phyloP scores from a whole-genome alignment of 2,797 vertebrate genomes.

The Bovichtus variegatus region DNA sequence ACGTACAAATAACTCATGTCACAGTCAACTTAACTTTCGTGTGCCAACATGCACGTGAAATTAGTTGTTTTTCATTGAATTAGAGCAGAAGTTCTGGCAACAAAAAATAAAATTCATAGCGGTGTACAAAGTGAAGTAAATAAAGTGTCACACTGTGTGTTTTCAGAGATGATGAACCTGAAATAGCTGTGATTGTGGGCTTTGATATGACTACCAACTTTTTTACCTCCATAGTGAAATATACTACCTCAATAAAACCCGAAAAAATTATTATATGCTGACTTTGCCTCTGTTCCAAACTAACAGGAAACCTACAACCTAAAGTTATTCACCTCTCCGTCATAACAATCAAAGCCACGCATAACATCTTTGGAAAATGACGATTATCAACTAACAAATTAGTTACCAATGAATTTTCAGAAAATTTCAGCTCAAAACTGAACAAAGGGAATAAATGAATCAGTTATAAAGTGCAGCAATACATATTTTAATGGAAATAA shows the following conservation, averaged over 20 bases:
- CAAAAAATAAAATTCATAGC: neutral
- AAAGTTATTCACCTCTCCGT: neutral
- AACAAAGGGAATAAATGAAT: neutral
- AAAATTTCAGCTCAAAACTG: no score
- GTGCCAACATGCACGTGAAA: neutral
- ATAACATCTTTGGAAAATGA: neutral
- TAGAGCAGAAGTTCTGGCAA: neutral
- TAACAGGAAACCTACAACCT: neutral
- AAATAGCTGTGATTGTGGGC: neutral
- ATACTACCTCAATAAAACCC: neutral
- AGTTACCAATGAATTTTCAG: neutral
- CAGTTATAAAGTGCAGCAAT: neutral
- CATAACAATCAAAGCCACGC: neutral
- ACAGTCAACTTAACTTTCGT: neutral
- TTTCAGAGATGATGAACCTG: conserved; percentile 13
- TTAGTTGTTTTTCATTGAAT: neutral
- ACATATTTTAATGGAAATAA: neutral
- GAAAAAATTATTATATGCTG: neutral
- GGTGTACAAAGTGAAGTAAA: neutral
- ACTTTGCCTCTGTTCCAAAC: neutral
- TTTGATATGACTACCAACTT: neutral
- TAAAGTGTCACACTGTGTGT: neutral
- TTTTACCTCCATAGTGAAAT: neutral
- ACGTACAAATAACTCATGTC: neutral
- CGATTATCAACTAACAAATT: neutral